Evolutionary conservation across 2,797 vertebrate genomes (phyloP).

Genomic region (Delichon dasypus): DNA sequence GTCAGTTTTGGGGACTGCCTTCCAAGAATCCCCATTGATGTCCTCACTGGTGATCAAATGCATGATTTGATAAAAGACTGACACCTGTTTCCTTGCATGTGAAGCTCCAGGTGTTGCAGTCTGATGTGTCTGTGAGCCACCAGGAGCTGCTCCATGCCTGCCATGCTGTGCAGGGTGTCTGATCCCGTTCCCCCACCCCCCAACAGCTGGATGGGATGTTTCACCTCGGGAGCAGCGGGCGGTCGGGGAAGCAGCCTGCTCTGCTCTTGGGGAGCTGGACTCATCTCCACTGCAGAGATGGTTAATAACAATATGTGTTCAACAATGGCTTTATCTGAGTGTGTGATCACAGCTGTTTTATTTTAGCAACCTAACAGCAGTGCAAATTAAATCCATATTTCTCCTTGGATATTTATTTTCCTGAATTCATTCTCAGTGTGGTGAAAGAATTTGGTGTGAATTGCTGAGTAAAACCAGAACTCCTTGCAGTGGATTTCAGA

Average conservation of each 20-base stretch:
- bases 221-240: slow-evolving; percentile 65
- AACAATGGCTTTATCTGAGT: slow-evolving; percentile 75
- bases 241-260: slow-evolving; percentile 61
- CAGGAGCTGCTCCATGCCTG: background rate
- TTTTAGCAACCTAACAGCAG: slow-evolving; percentile 73
- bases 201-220: slow-evolving; percentile 24
- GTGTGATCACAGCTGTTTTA: slow-evolving; percentile 81
- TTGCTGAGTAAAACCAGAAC: slow-evolving; percentile 42
- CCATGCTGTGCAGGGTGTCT: background rate
- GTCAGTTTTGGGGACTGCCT: too few species aligned
- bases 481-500: slow-evolving; percentile 8
- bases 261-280: slow-evolving; percentile 64
- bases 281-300: slow-evolving; percentile 59
- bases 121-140: background rate
- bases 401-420: slow-evolving; percentile 78
- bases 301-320: slow-evolving; percentile 75
- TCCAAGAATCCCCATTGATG: too few species aligned
- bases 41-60: too few species aligned
- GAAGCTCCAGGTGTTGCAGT: too few species aligned
- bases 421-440: slow-evolving; percentile 60
- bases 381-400: slow-evolving; percentile 78
- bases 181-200: background rate
- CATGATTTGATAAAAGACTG: too few species aligned
- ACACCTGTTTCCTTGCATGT: too few species aligned
- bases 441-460: slow-evolving; percentile 45